Evolutionary conservation across 2,797 vertebrate species (phyloP).

Genomic region (Gymnoscopelus braueri): DNA sequence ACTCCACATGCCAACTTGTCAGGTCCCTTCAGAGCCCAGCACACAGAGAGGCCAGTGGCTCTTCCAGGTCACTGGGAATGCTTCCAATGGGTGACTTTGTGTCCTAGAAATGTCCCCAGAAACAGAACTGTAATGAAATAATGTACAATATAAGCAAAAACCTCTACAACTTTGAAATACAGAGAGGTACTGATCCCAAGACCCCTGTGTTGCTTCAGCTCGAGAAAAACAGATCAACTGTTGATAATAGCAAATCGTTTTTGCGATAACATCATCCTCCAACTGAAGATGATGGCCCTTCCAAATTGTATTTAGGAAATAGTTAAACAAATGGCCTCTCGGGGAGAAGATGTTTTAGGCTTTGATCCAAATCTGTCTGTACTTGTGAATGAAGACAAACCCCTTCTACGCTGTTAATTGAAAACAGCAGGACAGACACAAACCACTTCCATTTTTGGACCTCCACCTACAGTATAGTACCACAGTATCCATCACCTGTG

Average conservation of each 20-base stretch:
- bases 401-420: slow-evolving; percentile 13
- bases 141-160: too few relatives aligned
- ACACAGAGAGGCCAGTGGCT: slow-evolving; percentile 8
- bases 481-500: neutral
- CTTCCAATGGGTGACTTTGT: slow-evolving; percentile 10
- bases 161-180: too few relatives aligned
- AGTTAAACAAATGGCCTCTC: neutral
- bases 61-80: slow-evolving; percentile 32
- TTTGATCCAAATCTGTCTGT: slow-evolving; percentile 13
- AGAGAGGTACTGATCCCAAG: too few relatives aligned
- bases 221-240: too few relatives aligned
- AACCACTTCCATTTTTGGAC: slow-evolving; percentile 23
- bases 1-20: slow-evolving; percentile 49
- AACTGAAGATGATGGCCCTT: neutral
- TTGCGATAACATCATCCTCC: neutral
- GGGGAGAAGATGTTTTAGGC: slow-evolving; percentile 8
- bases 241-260: too few relatives aligned
- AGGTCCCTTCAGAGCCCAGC: slow-evolving; percentile 30
- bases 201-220: too few relatives aligned
- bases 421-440: slow-evolving; percentile 20
- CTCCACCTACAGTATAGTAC: neutral
- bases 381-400: slow-evolving; percentile 28
- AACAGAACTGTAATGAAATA: neutral
- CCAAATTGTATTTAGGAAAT: neutral
- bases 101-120: slow-evolving; percentile 13